A percentile compares a stretch with the other conserved stretches of the same genome.
These are phyloP conservation scores for Leptothorax acervorum DNA, from an alignment of 2,888 invertebrate species.

Conservation along the genomic window DNA sequence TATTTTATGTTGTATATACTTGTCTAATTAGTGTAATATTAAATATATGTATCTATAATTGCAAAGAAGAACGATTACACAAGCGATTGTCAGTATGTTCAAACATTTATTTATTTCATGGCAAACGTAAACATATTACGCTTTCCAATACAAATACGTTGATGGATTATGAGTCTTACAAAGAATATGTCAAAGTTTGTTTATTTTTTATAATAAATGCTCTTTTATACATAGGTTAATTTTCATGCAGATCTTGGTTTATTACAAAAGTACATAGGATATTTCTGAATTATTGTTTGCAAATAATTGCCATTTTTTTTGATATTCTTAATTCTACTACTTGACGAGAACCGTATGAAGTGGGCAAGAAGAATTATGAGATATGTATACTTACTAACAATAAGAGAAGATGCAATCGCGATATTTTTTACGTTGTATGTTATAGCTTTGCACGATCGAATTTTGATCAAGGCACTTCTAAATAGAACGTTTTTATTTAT, in stretches of 20 bases:
- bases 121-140: too few species aligned
- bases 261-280: background rate
- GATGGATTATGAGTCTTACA: background rate
- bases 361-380: background rate
- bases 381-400: background rate
- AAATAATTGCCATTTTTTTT: background rate
- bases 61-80: background rate
- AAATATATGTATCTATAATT: background rate
- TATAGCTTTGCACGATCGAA: background rate
- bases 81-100: background rate
- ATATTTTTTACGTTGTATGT: background rate
- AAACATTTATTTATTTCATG: background rate
- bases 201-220: background rate
- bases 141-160: background rate
- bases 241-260: too few species aligned
- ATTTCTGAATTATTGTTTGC: background rate
- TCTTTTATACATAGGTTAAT: too few species aligned
- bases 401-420: background rate
- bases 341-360: background rate
- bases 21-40: background rate
- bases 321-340: background rate
- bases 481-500: constrained; percentile 27
- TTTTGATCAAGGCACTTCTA: background rate
- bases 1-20: too few species aligned
- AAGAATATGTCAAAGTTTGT: background rate